Conservation (phyloP, 2,888 invertebrate species). For the Endomychus coccineus region DNA sequence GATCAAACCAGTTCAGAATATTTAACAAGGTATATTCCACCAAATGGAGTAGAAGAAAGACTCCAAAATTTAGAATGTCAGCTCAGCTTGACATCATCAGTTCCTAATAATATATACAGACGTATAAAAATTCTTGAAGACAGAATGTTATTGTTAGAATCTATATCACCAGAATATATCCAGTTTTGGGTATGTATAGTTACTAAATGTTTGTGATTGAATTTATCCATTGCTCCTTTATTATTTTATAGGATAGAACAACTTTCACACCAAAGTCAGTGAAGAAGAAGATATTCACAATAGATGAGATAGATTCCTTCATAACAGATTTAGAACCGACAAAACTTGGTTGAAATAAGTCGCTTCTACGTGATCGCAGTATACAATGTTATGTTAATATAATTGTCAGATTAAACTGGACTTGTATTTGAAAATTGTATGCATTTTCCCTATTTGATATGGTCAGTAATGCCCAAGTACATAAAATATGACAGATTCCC, state of each 20-base stretch:
- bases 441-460: too few relatives aligned
- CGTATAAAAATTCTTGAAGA: constrained; percentile 69
- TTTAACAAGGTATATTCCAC: constrained; percentile 42
- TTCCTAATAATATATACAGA: constrained; percentile 57
- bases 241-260: constrained; percentile 31
- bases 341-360: too few relatives aligned
- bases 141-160: constrained; percentile 62
- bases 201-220: too few relatives aligned
- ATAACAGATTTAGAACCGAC: constrained; percentile 35
- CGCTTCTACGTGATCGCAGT: too few relatives aligned
- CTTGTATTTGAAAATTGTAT: too few relatives aligned
- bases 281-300: constrained; percentile 34
- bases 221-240: too few relatives aligned
- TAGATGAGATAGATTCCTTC: constrained; percentile 36
- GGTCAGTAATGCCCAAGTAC: too few relatives aligned
- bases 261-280: constrained; percentile 22
- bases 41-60: constrained; percentile 59
- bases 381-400: too few relatives aligned
- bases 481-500: too few relatives aligned
- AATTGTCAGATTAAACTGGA: too few relatives aligned
- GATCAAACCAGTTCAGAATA: constrained; percentile 45
- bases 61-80: constrained; percentile 57
- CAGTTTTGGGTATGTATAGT: constrained; percentile 54
- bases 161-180: constrained; percentile 74
- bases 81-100: constrained; percentile 49